Conservation (phyloP, 2,888 invertebrate species). For the Arctia plantaginis region DNA sequence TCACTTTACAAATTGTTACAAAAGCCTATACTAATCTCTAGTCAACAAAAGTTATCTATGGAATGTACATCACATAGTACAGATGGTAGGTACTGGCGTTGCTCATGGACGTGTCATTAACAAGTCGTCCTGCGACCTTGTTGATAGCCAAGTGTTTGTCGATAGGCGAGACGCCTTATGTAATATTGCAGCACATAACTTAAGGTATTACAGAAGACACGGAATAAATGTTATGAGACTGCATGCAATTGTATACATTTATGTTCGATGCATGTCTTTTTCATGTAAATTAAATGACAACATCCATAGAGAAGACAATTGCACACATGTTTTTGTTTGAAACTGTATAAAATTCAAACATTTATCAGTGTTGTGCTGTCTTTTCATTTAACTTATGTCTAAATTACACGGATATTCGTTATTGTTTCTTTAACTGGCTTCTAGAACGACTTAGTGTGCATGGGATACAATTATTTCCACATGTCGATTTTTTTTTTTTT, state of each 20-base stretch:
- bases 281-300: not conserved
- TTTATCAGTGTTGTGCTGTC: not conserved
- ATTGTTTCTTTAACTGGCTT: conserved; percentile 2
- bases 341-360: not conserved
- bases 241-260: not conserved
- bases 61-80: conserved; percentile 64
- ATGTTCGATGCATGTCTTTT: not conserved
- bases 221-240: conserved; percentile 1
- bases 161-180: conserved; percentile 63
- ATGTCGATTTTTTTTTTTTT: too few relatives aligned
- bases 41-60: conserved; percentile 71
- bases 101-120: conserved; percentile 70
- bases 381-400: not conserved
- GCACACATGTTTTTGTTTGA: not conserved
- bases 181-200: conserved; percentile 62
- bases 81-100: conserved; percentile 59
- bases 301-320: not conserved
- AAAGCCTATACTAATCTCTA: conserved; percentile 31
- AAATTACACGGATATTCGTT: not conserved
- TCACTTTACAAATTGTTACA: not conserved
- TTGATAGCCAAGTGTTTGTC: conserved; percentile 71
- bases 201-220: conserved; percentile 52
- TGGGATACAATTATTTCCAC: not conserved
- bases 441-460: not conserved
- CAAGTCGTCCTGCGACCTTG: conserved; percentile 73